Base-by-base conservation (phyloP, 2,113 vertebrate species). In the Syrrhaptes paradoxus region DNA sequence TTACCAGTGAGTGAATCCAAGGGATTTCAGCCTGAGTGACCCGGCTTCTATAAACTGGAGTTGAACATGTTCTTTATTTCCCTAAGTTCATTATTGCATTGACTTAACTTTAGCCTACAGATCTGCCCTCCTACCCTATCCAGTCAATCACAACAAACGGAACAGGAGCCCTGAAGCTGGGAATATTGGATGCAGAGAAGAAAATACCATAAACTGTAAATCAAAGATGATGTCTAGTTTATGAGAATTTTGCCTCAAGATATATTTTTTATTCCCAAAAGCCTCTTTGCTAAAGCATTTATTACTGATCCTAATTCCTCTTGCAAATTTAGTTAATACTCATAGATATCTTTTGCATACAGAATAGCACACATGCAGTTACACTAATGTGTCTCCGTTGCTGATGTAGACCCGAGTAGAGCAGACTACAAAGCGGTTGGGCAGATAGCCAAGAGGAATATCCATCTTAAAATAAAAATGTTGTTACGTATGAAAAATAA, bases 241-340 rank as follows among this genome's bases (percentile, higher is more conserved):
- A 96, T 97, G 95, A 97, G 95, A 97, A 96, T 97, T 97, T 97
- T 96, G 97, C 97, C 97, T 73, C 90, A 97, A 98, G 98, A 98
- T 92, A 97, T 54, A 92, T 96, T 98, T 98, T 97, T 98, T 97
- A 98, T 97, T 98, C 98, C 97, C 97, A 26, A 97, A 97, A 97
- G 96, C 87, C 96, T 98, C 97, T 98, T 98, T 97, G 97, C 96
- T 93, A 93, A 98, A 96, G 95, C 96, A 97, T 98, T 98, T 98
- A 97, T 97, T 98, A 97, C 77, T 51, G 97, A 97, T 97, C 96
- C 89, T 98, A 98, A 98, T 98, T 98, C 97, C 85, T 98, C 95
- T 95, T 97, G 97, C 95, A 98, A 98, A 98, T 96, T 97, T 98
- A 97, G 97, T 98, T 98, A 98, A 98, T 97, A 96, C 97, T 98